Base-by-base conservation (phyloP, 2,888 invertebrate genomes). In the Schizotus pectinicornis region DNA sequence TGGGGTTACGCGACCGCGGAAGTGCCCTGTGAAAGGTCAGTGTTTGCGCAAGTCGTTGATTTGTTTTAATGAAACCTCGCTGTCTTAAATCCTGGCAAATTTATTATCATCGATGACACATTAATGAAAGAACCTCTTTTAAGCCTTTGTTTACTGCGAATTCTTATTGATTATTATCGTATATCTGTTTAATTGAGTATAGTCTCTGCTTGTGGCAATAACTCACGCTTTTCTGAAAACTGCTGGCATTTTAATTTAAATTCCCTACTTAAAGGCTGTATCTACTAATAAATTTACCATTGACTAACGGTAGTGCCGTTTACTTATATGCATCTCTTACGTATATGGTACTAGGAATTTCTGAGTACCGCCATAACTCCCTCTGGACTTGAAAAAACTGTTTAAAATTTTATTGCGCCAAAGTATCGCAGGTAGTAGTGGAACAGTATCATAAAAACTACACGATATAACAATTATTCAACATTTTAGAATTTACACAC, bases 271-370 rank as follows among this genome's bases (percentile, higher is more conserved):
- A 56, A 64, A 54, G 63, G 64, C 64, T 67, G 63, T 64, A 64
- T 67, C 63, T 62, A 59, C 65, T 67, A 68, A 71, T 72, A 70
- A 73, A 70, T 70, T 69, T 65, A 47, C 69, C 65, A 67, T 68
- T 55, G 65, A 49, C 42, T 56, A 56, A 56, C 56, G 68, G 69
- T 68, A 64, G 64, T 67, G 67, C 69, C 70, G 69, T 71, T 71
- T 72, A 69, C 71, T 68, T 66, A 66, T 64, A 69, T 62, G 63
- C 64, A 65, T 67, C 67, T 70, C 62, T 70, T 69, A 69, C 68
- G 47, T 70, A 71, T 71, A 69, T 61, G 69, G 69, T 43, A 41
- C 63, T 67, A 59, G 63, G 57, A 58, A 59, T 41, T 32, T 32
- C 50, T 50, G 34, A 39, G 39, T 42, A 33, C 36, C 22, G 33